Percentiles rank a stretch among this genome's conserved stretches.
phyloP scores from a whole-genome alignment of 2,113 vertebrate genomes.

The Orycteropus afer region DNA sequence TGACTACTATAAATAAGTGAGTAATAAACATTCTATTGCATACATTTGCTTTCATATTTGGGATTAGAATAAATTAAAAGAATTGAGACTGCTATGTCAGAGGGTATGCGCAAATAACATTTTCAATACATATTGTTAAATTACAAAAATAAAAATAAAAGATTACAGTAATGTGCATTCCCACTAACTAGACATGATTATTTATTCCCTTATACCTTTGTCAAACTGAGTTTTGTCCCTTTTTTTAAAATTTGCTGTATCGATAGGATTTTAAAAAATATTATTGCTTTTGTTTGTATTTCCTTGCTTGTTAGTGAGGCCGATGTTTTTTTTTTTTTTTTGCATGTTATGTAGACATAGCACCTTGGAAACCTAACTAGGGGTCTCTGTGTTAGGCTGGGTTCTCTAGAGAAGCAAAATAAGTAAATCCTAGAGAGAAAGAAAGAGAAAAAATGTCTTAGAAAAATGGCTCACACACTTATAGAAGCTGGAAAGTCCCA shows the following conservation, averaged over 20 bases:
- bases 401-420: too few relatives aligned
- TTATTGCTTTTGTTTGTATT: slow-evolving; percentile 19
- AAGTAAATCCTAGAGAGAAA: too few relatives aligned
- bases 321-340: not conserved
- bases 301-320: not conserved
- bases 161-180: not conserved
- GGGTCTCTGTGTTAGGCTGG: too few relatives aligned
- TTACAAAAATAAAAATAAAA: not conserved
- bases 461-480: too few relatives aligned
- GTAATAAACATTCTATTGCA: not conserved
- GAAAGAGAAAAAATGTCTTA: too few relatives aligned
- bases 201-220: not conserved
- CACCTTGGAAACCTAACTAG: too few relatives aligned
- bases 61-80: not conserved
- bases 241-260: not conserved
- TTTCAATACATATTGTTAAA: slow-evolving; percentile 13
- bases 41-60: not conserved
- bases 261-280: not conserved
- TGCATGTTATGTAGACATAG: not conserved
- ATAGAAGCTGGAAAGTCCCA: too few relatives aligned
- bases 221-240: not conserved
- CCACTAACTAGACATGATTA: not conserved
- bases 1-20: not conserved
- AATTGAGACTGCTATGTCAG: not conserved
- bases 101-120: not conserved